These are phyloP conservation scores for Diacarnus erythraeanus DNA, from an alignment of 37 sponge, comb jelly and placozoan genomes.

Conservation along the genomic window DNA sequence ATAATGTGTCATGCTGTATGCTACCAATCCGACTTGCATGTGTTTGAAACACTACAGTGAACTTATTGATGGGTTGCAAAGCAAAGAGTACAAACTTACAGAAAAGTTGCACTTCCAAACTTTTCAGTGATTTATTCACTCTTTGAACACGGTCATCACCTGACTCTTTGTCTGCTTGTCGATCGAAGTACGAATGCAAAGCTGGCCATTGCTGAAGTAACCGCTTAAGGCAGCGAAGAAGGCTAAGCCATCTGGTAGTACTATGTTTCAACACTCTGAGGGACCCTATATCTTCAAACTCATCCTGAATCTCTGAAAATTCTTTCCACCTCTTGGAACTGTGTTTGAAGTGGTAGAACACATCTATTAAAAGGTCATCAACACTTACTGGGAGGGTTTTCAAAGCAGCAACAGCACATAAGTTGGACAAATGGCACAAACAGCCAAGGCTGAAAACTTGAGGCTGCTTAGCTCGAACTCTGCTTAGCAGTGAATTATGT, in stretches of 20 bases:
- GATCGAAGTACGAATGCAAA: background rate
- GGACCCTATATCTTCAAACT: background rate
- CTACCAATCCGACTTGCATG: slow-evolving; percentile 18
- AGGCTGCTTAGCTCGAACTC: background rate
- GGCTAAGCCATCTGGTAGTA: slow-evolving; percentile 64
- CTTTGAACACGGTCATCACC: slow-evolving; percentile 8
- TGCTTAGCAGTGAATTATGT: background rate
- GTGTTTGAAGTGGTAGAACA: background rate
- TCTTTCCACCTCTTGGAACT: background rate
- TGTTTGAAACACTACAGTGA: slow-evolving; percentile 1
- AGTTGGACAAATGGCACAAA: background rate
- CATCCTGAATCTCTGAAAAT: background rate
- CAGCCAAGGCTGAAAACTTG: background rate
- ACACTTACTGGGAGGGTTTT: background rate
- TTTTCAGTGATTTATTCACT: slow-evolving; percentile 3
- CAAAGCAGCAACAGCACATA: background rate
- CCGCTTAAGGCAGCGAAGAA: slow-evolving; percentile 43
- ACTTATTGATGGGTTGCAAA: slow-evolving; percentile 9
- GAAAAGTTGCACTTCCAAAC: slow-evolving; percentile 12
- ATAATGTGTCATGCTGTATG: background rate
- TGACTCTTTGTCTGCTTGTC: background rate
- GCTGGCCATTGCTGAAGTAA: no score
- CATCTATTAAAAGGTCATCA: background rate
- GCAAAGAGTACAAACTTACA: slow-evolving; percentile 36
- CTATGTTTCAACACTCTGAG: slow-evolving; percentile 33